Base-by-base conservation (phyloP, 1,140 invertebrate species). In the Drosophila pandora region DNA sequence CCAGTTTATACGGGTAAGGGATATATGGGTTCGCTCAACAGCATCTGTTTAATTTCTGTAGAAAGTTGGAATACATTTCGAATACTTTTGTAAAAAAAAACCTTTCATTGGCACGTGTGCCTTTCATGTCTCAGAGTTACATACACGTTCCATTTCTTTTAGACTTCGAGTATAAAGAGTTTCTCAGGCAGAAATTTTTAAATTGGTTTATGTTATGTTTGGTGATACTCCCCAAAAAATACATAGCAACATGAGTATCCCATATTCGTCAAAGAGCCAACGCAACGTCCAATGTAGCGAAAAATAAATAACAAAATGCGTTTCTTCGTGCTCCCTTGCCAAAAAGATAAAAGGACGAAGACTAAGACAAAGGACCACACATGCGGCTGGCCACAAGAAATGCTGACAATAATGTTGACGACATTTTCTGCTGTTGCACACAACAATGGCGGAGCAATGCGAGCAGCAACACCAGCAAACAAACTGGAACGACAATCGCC, bases 391-490 rank as follows among this genome's bases (percentile, higher is more conserved):
- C 64, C 47, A 48, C 78, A 76, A 72, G 67, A 70, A 76, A 81
- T 65, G 13, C 45, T 28, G 60, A 75, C 60, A 64, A 75, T 73
- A 73, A 79, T 84, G 72, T 77, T 73, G 81, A 76, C 72, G 83
- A 73, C 67, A 77, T 76, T 84, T 84, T 84, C 75, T 83, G 75
- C 74, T 82, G 79, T 80, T 76, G 71, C 76, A 79, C 80, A 76
- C 48, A 84, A 70, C 65, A 70, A 70, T 70, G 50, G 34, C 7
- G 41, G 28, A 45, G 60, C 53, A 57, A 70, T 64, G 30, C 34
- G 41, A 61, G 52, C 60, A 75, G 45, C 59, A 60, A 49, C 45
- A 39, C 28, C 69, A 53, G 48, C 56, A 53, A 58, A 34, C 48
- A 76, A 80, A 80, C 65, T 76, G 56, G 65, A 64, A 76, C 67